These are phyloP conservation scores for Cromileptes altivelis DNA, from an alignment of 2,113 vertebrate species.

Conservation along the genomic window DNA sequence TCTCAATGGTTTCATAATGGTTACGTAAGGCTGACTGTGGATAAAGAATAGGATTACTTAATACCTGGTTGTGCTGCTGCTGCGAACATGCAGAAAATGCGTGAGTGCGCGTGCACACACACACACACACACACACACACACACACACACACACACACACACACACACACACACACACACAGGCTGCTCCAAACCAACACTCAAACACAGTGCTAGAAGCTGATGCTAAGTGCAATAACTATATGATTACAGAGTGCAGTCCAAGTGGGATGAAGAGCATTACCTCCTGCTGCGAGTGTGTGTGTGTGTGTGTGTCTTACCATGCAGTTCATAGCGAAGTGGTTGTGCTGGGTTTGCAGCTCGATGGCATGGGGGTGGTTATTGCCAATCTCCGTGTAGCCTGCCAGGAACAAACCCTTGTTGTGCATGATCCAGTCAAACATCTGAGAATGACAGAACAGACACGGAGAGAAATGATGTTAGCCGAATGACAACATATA, in stretches of 20 bases:
- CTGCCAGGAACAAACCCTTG: constrained; percentile 98
- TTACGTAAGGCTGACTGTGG: constrained; percentile 69
- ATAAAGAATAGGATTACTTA: constrained; percentile 68
- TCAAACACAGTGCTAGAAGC: constrained; percentile 52
- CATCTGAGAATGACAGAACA: constrained; percentile 87
- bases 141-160: constrained; percentile 66
- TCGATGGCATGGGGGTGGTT: constrained; percentile 96
- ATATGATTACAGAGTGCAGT: constrained; percentile 47
- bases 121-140: constrained; percentile 54
- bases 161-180: constrained; percentile 26
- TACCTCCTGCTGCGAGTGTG: constrained; percentile 24
- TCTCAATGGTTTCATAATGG: constrained; percentile 70
- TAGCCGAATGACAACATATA: constrained; percentile 18
- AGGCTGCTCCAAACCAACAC: constrained; percentile 59
- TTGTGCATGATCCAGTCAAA: constrained; percentile 99
- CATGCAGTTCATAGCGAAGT: constrained; percentile 99
- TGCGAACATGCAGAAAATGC: constrained; percentile 32
- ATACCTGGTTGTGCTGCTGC: constrained; percentile 61
- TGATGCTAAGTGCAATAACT: constrained; percentile 52
- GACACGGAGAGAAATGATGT: constrained; percentile 1
- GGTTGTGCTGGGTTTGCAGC: constrained; percentile 99
- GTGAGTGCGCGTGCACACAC: constrained; percentile 29
- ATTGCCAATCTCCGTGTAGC: constrained; percentile 98
- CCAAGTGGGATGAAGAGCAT: constrained; percentile 58
- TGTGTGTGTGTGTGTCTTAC: constrained; percentile 83